Evolutionary conservation across 2,797 vertebrate genomes (phyloP).

Genomic region (Phrynocephalus forsythii): DNA sequence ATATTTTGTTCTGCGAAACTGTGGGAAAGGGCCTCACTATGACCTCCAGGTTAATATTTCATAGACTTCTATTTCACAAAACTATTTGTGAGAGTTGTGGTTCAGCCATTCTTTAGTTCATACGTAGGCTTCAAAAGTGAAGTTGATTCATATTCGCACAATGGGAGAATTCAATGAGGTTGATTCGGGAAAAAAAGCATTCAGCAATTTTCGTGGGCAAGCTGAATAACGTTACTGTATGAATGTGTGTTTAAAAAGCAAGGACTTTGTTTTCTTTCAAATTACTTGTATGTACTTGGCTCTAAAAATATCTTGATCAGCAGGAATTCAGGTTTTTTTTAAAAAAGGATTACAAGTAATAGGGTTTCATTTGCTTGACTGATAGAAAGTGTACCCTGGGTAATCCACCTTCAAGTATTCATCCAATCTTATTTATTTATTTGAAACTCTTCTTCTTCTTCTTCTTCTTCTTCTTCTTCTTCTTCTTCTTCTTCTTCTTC

Average conservation of each 20-base stretch:
- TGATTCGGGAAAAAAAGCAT: not conserved
- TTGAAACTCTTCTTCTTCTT: too few species aligned
- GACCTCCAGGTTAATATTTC: constrained; percentile 26
- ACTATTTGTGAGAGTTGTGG: not conserved
- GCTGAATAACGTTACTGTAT: not conserved
- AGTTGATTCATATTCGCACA: constrained; percentile 46
- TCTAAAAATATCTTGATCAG: not conserved
- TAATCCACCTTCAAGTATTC: constrained; percentile 5
- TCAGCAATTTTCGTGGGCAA: constrained; percentile 30
- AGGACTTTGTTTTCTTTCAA: not conserved
- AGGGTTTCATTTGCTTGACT: not conserved
- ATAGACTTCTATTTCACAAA: constrained; percentile 25
- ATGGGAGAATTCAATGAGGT: constrained; percentile 48
- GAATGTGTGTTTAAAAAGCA: constrained; percentile 23
- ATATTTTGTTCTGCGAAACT: constrained; percentile 9
- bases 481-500: too few species aligned
- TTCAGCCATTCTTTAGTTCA: constrained; percentile 28
- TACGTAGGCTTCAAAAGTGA: constrained; percentile 26
- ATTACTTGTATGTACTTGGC: not conserved
- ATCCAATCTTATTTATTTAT: too few species aligned
- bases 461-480: too few species aligned
- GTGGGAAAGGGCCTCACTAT: constrained; percentile 13
- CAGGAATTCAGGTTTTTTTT: not conserved
- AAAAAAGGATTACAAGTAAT: not conserved
- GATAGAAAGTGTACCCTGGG: not conserved